Conservation (phyloP, 1,140 invertebrate species). For the Atta texana region DNA sequence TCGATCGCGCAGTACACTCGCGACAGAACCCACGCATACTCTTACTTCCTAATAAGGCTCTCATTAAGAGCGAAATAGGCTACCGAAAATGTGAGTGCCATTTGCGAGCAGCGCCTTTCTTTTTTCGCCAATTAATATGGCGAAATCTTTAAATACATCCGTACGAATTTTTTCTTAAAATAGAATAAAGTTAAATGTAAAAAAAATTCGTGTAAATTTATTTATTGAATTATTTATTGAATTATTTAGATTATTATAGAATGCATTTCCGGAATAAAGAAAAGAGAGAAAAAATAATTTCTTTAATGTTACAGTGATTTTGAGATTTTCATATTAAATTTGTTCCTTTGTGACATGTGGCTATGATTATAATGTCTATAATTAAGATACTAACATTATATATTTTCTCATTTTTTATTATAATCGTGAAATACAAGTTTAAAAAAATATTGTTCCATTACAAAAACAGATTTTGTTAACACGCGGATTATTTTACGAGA, state of each 20-base stretch:
- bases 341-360: neutral
- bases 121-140: conserved; percentile 4
- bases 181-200: neutral
- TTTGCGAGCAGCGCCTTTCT: neutral
- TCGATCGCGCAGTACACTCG: conserved; percentile 59
- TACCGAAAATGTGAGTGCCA: conserved; percentile 63
- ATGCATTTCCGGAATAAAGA: neutral
- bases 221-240: neutral
- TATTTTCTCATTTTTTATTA: neutral
- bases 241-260: neutral
- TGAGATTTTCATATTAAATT: neutral
- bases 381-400: neutral
- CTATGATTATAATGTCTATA: neutral
- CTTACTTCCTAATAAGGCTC: conserved; percentile 80
- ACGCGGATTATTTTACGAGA: neutral
- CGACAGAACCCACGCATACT: conserved; percentile 69
- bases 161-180: neutral
- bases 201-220: neutral
- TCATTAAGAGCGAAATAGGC: conserved; percentile 76
- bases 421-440: neutral
- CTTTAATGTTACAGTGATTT: neutral
- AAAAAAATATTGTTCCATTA: neutral
- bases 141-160: neutral
- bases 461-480: neutral
- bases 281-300: neutral